Percentiles rank a stretch among this genome's conserved stretches.
phyloP scores from a whole-genome alignment of 2,113 vertebrate genomes.

The Machaerirhynchus nigripectus region DNA sequence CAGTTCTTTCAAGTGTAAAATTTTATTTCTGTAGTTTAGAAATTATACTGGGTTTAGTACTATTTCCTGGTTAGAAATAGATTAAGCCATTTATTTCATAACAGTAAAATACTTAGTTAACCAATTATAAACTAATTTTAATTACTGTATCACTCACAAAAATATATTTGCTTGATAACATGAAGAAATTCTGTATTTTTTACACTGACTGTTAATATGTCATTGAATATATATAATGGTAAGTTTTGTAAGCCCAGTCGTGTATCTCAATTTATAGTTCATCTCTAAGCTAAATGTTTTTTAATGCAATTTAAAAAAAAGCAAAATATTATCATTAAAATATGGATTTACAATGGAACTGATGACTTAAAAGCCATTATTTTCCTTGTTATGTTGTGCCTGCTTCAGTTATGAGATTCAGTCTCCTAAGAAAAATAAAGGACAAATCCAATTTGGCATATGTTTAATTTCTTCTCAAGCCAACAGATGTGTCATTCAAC shows the following conservation, averaged over 20 bases:
- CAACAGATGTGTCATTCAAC: constrained; percentile 65
- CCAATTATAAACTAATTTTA: constrained; percentile 41
- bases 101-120: constrained; percentile 7
- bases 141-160: constrained; percentile 23
- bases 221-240: not conserved
- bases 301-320: not conserved
- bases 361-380: not conserved
- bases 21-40: not conserved
- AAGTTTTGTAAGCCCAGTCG: not conserved
- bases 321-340: not conserved
- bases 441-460: constrained; percentile 36
- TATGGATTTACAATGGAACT: not conserved
- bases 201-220: not conserved
- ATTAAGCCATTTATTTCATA: not conserved
- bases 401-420: constrained; percentile 33
- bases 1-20: not conserved
- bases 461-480: constrained; percentile 23
- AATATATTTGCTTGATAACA: not conserved
- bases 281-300: not conserved
- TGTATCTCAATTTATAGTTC: not conserved
- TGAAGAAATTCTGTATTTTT: not conserved
- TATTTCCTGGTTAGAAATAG: constrained; percentile 1
- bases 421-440: constrained; percentile 39
- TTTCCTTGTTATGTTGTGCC: constrained; percentile 3
- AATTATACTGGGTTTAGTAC: not conserved